phyloP scores from a whole-genome alignment of 1,140 invertebrate genomes.

The Zaprionus ornatus region DNA sequence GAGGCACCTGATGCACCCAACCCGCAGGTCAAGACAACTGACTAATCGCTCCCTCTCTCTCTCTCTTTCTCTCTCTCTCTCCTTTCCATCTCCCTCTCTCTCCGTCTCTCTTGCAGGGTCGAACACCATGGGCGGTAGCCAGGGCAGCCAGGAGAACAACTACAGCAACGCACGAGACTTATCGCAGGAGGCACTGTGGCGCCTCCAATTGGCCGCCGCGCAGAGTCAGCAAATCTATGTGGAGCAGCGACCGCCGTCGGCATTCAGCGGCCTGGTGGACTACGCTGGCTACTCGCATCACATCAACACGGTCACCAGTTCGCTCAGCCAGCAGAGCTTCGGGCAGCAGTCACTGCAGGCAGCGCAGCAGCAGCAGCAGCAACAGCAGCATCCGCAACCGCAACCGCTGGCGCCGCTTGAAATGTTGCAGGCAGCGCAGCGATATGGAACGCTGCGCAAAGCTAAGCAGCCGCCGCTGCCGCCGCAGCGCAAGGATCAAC shows the following conservation, averaged over 20 bases:
- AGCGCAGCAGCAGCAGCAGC: slow-evolving; percentile 24
- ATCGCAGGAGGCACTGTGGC: slow-evolving; percentile 95
- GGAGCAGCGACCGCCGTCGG: slow-evolving; percentile 76
- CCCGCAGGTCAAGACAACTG: not conserved
- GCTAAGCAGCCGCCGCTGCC: slow-evolving; percentile 69
- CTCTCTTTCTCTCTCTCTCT: not conserved
- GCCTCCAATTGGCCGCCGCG: slow-evolving; percentile 92
- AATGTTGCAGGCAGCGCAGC: slow-evolving; percentile 74
- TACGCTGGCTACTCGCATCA: slow-evolving; percentile 73
- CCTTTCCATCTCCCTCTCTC: not conserved
- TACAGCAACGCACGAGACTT: slow-evolving; percentile 95
- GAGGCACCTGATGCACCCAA: not conserved
- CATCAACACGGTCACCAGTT: slow-evolving; percentile 73
- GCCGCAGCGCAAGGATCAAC: slow-evolving; percentile 62
- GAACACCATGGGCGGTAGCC: slow-evolving; percentile 51
- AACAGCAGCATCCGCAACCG: slow-evolving; percentile 13
- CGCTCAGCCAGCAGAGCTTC: slow-evolving; percentile 74
- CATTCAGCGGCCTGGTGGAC: slow-evolving; percentile 75
- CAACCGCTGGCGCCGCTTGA: slow-evolving; percentile 64
- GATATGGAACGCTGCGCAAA: slow-evolving; percentile 74
- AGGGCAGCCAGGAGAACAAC: slow-evolving; percentile 89
- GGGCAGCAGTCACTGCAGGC: slow-evolving; percentile 23
- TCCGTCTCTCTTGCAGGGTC: slow-evolving; percentile 56
- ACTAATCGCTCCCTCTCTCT: not conserved
- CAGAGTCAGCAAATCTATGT: slow-evolving; percentile 84